These are phyloP conservation scores for Tupaia chinensis DNA, from an alignment of 2,113 vertebrate species.

Conservation along the genomic window DNA sequence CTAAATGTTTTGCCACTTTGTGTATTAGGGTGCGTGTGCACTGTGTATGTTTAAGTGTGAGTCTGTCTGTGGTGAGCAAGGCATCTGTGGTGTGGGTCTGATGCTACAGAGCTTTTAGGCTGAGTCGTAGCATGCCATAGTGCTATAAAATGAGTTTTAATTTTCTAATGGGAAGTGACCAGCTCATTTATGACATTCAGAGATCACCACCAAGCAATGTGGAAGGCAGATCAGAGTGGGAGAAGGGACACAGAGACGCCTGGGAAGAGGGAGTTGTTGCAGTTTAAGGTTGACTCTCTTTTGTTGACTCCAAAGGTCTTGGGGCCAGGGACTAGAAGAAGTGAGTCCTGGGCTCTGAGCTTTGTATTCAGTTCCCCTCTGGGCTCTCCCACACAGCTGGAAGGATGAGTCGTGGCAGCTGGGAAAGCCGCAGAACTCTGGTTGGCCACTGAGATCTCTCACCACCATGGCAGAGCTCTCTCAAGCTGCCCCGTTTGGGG, in stretches of 20 bases:
- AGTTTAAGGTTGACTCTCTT: background rate
- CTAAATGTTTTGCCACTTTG: background rate
- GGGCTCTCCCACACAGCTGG: background rate
- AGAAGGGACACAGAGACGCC: background rate
- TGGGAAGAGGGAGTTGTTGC: background rate
- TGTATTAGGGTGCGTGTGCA: background rate
- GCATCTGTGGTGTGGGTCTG: background rate
- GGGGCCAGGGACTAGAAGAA: background rate
- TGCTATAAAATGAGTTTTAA: background rate
- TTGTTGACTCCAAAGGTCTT: no score
- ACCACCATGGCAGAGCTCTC: background rate
- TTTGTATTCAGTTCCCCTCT: background rate
- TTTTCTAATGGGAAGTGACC: background rate
- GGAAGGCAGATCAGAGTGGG: background rate
- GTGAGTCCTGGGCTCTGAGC: background rate
- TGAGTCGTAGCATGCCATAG: background rate
- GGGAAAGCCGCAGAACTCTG: background rate
- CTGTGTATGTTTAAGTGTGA: background rate
- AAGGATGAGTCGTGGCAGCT: background rate
- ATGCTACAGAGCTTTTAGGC: background rate
- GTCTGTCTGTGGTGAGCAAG: background rate
- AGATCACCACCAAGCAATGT: background rate
- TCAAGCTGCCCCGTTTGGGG: background rate
- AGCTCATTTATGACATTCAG: background rate
- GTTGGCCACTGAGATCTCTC: background rate